Conservation (phyloP, 2,797 vertebrate species). For the Microchirus variegatus region DNA sequence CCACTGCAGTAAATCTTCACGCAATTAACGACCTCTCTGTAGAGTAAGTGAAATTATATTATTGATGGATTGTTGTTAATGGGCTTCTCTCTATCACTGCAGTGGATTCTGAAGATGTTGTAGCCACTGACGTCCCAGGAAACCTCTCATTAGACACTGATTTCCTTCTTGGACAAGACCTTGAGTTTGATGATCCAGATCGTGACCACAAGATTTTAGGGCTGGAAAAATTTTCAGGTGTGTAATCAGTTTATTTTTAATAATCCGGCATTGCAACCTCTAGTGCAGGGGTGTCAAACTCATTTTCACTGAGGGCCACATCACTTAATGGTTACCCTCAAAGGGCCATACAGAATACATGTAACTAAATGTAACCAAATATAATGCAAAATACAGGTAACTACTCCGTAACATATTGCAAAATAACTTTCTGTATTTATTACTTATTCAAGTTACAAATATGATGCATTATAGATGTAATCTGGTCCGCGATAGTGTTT, state of each 20-base stretch:
- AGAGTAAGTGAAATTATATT: neutral
- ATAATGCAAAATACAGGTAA: no score
- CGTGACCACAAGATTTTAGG: conserved; percentile 85
- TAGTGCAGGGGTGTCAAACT: no score
- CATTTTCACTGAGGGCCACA: no score
- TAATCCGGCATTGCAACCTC: neutral
- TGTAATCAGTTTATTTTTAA: conserved; percentile 35
- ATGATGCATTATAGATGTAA: no score
- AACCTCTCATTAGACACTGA: conserved; percentile 86
- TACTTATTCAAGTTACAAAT: no score
- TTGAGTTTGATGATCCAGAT: conserved; percentile 85
- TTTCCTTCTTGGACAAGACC: conserved; percentile 87
- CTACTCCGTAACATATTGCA: no score
- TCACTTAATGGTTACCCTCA: no score
- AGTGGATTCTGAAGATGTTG: conserved; percentile 90
- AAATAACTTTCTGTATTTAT: no score
- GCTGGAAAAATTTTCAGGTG: conserved; percentile 88
- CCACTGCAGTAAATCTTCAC: neutral
- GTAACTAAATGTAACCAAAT: no score
- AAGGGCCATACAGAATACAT: no score
- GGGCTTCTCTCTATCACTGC: conserved; percentile 38
- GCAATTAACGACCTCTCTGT: neutral
- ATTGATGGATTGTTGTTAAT: conserved; percentile 14
- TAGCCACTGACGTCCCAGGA: conserved; percentile 82
- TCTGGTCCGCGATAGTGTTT: no score